Base-by-base conservation (phyloP, 2,888 invertebrate species). In the Reticulitermes lucifugus region DNA sequence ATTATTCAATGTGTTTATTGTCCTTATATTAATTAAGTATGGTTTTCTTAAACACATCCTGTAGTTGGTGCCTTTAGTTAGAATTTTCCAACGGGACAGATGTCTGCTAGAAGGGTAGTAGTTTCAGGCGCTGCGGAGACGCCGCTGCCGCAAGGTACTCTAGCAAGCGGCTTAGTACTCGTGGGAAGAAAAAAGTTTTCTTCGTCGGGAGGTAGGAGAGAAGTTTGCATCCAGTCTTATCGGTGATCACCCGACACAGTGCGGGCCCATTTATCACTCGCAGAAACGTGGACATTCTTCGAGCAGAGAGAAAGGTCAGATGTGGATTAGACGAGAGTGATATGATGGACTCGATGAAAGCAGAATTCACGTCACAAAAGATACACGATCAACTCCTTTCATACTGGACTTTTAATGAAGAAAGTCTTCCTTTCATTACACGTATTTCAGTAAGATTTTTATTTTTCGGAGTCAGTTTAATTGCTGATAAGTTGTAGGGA, bases 191-290 rank as follows among this genome's bases (percentile, higher is more conserved):
- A 73, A 73, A 73, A 5, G 29, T 21, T 71, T 71, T 71, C 73
- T 73, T 73, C 73, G 29, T 41, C 21, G 35, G 21, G 6, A 41
- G 73, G 65, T 25, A 25, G n/a, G 25, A 25, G 73, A 21, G 73
- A 73, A 73, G 35, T 70, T 70, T 25, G 73, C 73, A 41, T 41
- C 35, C 35, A 73, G 35, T 7, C 41, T 73, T 73, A 73, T 73
- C 73, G 29, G 21, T 73, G 41, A 73, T 73, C 73, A 18, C 73
- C 35, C 41, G 35, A 21, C 35, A 73, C 12, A 41, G 3, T 65
- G 65, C 9, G 65, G 35, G 25, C 73, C 73, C 73, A 73, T 73
- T 73, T 73, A 73, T 73, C 73, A 73, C 73, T 73, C 41, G 21
- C 35, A 73, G 73, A 35, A 65, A 65, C 65, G 41, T 41, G 73